Conservation (phyloP, 2,113 vertebrate species). For the Hemibagrus wyckioides region DNA sequence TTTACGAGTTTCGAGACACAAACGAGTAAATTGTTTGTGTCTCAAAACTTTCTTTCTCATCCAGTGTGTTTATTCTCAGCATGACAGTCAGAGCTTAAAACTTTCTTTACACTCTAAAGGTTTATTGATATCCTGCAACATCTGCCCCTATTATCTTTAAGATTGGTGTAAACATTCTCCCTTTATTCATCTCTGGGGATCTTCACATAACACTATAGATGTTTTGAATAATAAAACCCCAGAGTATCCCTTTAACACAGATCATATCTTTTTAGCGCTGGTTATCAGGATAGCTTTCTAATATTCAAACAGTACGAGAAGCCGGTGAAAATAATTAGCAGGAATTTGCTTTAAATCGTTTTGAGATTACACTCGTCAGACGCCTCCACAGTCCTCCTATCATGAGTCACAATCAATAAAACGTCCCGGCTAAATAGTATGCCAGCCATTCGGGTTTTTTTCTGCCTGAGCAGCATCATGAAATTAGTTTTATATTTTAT, state of each 20-base stretch:
- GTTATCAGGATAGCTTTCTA: background rate
- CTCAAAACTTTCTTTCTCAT: background rate
- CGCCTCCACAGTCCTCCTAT: background rate
- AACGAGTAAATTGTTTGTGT: too few species aligned
- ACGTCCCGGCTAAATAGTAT: background rate
- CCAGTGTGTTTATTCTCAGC: background rate
- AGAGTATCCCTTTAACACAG: background rate
- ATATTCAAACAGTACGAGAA: background rate
- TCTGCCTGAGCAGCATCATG: background rate
- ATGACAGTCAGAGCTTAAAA: background rate
- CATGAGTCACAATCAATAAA: constrained; percentile 27
- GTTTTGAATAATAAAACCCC: background rate
- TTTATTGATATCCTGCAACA: background rate
- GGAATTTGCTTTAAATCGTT: constrained; percentile 29
- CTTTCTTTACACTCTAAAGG: background rate
- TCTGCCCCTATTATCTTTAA: background rate
- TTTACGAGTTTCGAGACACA: too few species aligned
- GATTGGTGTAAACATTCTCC: background rate
- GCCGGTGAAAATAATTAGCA: background rate
- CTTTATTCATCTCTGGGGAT: background rate
- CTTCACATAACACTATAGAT: background rate
- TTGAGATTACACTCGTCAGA: background rate
- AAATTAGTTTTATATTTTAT: background rate
- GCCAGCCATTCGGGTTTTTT: background rate
- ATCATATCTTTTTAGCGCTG: background rate